Percentiles rank a stretch among this genome's conserved stretches.
Conservation (phyloP, 2,888 invertebrate genomes). For the Spilarctia lutea region DNA sequence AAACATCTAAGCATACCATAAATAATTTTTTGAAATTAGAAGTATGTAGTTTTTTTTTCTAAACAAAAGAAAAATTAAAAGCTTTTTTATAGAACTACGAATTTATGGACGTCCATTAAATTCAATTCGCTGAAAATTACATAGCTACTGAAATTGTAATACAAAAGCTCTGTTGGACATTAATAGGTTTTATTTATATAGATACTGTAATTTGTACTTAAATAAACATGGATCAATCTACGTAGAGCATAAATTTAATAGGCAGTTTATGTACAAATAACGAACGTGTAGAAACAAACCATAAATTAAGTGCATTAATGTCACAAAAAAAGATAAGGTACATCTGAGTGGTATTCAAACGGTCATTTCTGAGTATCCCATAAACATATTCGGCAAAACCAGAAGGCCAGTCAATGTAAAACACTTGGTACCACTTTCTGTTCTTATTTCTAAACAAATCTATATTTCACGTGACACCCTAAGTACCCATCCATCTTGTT, state of each 20-base stretch:
- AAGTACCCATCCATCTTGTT: too few species aligned
- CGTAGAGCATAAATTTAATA: background rate
- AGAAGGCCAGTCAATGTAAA: background rate
- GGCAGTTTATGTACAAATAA: background rate
- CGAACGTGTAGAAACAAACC: background rate
- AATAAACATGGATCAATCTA: background rate
- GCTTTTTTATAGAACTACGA: background rate
- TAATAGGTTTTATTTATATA: background rate
- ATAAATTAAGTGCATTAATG: slow-evolving; percentile 6
- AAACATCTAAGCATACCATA: background rate
- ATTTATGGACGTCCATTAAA: background rate
- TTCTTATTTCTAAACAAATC: background rate
- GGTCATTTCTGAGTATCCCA: background rate
- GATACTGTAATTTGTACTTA: background rate
- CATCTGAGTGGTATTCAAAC: background rate
- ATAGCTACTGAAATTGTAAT: background rate
- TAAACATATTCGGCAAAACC: background rate
- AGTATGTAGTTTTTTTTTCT: background rate
- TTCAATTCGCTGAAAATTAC: background rate
- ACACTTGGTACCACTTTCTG: background rate
- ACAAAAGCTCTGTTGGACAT: background rate
- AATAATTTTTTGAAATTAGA: background rate
- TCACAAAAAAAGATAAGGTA: background rate
- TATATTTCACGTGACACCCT: background rate
- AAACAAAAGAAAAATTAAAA: background rate